A percentile compares a stretch with the other conserved stretches of the same genome.
phyloP scores from a whole-genome alignment of 1,140 invertebrate genomes.

The Calliphora vicina region DNA sequence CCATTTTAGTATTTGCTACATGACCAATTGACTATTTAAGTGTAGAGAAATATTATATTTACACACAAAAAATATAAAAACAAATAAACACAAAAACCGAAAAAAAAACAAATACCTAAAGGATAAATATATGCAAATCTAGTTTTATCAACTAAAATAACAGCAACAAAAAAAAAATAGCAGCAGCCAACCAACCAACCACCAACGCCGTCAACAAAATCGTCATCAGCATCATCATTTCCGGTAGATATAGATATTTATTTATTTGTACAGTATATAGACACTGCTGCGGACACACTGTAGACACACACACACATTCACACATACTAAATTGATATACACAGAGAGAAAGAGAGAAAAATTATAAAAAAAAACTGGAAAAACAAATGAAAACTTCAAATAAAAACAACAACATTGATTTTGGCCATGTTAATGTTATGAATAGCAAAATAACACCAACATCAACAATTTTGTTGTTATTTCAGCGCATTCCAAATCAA shows the following conservation, averaged over 20 bases:
- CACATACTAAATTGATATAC: not conserved
- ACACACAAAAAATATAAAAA: not conserved
- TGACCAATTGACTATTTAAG: not conserved
- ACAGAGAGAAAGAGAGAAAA: no score
- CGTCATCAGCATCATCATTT: not conserved
- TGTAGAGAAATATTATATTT: no score
- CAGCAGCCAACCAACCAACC: not conserved
- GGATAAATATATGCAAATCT: not conserved
- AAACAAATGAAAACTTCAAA: no score
- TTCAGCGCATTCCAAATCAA: not conserved
- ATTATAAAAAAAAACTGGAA: no score
- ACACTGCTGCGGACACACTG: no score
- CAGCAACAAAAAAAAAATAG: not conserved
- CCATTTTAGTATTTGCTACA: not conserved
- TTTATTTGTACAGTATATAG: not conserved
- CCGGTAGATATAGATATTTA: not conserved
- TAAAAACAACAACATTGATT: not conserved
- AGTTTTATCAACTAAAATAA: not conserved
- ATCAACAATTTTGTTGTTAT: not conserved
- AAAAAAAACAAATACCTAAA: not conserved
- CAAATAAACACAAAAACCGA: not conserved
- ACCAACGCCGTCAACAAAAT: not conserved
- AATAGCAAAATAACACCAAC: not conserved
- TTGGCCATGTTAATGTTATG: not conserved
- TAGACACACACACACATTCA: no score